Evolutionary conservation across 2,113 vertebrate species (phyloP).

Genomic region (Jaculus jaculus): DNA sequence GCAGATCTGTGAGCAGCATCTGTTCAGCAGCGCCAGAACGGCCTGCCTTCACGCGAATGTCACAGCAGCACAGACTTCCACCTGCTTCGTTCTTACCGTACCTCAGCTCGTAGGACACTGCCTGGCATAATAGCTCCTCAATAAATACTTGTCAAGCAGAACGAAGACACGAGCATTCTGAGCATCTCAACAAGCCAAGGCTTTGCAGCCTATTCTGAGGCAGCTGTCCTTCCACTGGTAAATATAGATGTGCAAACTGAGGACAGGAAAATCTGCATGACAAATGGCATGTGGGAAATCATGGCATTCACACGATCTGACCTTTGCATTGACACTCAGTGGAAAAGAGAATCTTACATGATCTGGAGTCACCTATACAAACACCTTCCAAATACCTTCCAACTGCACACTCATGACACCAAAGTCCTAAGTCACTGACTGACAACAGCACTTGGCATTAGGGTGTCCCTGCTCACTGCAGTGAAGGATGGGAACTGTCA

Average conservation of each 20-base stretch:
- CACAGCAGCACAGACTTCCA: not conserved
- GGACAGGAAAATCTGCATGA: not conserved
- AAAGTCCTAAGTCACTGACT: not conserved
- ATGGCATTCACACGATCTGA: not conserved
- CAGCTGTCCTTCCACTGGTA: not conserved
- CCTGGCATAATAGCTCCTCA: not conserved
- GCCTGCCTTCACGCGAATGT: not conserved
- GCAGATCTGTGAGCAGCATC: no score
- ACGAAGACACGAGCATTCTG: not conserved
- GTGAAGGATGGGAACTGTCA: not conserved
- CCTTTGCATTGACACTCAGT: not conserved
- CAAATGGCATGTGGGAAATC: not conserved
- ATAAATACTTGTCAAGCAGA: not conserved
- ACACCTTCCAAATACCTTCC: conserved; percentile 7
- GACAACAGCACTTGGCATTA: not conserved
- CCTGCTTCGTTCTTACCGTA: not conserved
- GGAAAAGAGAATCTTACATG: not conserved
- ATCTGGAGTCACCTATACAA: not conserved
- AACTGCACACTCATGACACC: not conserved
- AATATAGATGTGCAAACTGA: not conserved
- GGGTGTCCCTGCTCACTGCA: not conserved
- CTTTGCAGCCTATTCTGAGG: not conserved
- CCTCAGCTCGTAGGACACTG: not conserved
- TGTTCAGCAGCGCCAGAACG: not conserved
- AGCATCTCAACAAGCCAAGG: conserved; percentile 20